These are phyloP conservation scores for Leptinotarsa texana DNA, from an alignment of 1,140 invertebrate genomes.

Conservation along the genomic window DNA sequence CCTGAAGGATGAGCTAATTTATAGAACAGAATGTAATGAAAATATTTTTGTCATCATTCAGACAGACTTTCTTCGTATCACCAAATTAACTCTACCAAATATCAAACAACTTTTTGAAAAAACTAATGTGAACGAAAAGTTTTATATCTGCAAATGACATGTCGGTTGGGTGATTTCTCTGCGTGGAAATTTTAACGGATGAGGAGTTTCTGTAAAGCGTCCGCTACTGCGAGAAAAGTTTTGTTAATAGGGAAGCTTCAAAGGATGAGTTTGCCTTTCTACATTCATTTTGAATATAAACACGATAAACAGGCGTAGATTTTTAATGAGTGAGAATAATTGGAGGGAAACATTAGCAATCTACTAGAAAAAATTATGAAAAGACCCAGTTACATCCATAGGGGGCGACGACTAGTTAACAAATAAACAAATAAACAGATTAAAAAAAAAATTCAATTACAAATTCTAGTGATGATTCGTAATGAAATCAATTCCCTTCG, in stretches of 20 bases:
- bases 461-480: too few species aligned
- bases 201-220: constrained; percentile 4
- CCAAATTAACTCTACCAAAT: not conserved
- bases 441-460: too few species aligned
- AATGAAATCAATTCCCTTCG: too few species aligned
- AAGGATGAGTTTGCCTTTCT: constrained; percentile 12
- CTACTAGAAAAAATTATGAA: too few species aligned
- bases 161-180: not conserved
- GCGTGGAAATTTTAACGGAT: constrained; percentile 15
- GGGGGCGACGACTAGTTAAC: too few species aligned
- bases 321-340: too few species aligned
- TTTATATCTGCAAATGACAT: constrained; percentile 24
- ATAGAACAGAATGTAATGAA: too few species aligned
- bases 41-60: not conserved
- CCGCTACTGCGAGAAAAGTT: not conserved
- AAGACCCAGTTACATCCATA: too few species aligned
- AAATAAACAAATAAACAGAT: too few species aligned
- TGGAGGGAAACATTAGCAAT: too few species aligned
- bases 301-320: not conserved
- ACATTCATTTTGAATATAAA: constrained; percentile 13
- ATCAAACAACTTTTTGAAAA: not conserved
- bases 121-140: constrained; percentile 25
- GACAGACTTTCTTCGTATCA: not conserved
- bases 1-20: too few species aligned
- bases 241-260: constrained; percentile 11